Evolutionary conservation across 2,113 vertebrate genomes (phyloP), one percentile per base, ranked within the genome.

Genomic region (Nothoprocta perdicaria): DNA sequence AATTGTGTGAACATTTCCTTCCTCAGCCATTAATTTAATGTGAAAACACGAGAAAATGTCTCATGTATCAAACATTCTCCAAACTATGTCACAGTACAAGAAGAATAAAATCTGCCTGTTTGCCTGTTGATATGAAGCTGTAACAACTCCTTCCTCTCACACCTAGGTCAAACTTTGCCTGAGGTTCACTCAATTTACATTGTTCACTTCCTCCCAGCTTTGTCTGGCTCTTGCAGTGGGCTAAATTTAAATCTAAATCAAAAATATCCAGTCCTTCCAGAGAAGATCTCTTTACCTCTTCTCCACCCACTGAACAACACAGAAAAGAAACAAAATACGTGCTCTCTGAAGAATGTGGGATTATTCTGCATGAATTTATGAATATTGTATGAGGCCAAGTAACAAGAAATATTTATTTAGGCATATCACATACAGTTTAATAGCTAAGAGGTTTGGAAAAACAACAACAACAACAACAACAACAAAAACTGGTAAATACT

Each of bases 51-150:
- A 65, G 80, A 78, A 78, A 69, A 94, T 72, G 13, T 79, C 88
- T 92, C 89, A 78, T 80, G 43, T 90, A 78, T 75, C 61, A 92
- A 91, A 94, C 75, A 86, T 14, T 26, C 85, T 86, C 63, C 80
- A 88, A 81, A 82, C 68, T 75, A 65, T 67, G 73, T 74, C 61
- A 57, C 33, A 61, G 55, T 65, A 80, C 76, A 67, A 0, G 0
- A 77, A 58, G 67, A 83, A 41, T 65, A 88, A 89, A 63, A 80
- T 80, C 35, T 87, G 19, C 14, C 74, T 91, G 55, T 52, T 89
- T 78, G 72, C 69, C 69, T 91, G 82, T 15, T 17, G 22, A 46
- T 67, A 46, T 15, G 18, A 14, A n/a, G n/a, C 27, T 31, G n/a
- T 29, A n/a, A 45, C 31, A 57, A 31, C 53, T 31, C 27, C 53